Base-by-base conservation (phyloP, 2,113 vertebrate genomes). In the Machaerirhynchus nigripectus region DNA sequence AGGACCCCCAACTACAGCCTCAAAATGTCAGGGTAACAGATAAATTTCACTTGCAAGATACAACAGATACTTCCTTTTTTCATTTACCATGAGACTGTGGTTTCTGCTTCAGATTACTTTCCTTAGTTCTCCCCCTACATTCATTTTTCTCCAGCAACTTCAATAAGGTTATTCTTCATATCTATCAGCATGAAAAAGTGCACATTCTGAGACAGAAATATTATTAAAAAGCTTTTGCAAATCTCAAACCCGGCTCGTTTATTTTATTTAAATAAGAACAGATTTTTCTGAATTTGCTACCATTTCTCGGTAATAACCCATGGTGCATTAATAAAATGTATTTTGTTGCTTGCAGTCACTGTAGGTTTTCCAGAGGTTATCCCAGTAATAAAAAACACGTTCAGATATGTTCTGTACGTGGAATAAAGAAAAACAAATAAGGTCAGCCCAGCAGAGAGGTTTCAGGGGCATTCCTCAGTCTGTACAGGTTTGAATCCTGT, bases 71-170 rank as follows among this genome's bases (percentile, higher is more conserved):
- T 75, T 83, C 44, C n/a, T 46, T 65, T 84, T 85, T 42, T 13
- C 37, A 44, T 2, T 3, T 35, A 49, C 31, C 37, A 52, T 0
- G 2, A 84, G n/a, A 19, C 27, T 84, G 56, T 49, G 64, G 56
- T 67, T 95, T 93, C 68, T 95, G 33, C 73, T 92, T 78, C 55
- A 74, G 13, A 60, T 93, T 91, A 12, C 64, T 93, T 76, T 37
- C 53, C n/a, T 57, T 13, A 47, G 9, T 44, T 89, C 67, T 74
- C 47, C 15, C 55, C 26, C 74, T 60, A 37, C 2, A 0, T 33
- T 79, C 49, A 61, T 94, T 90, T 71, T 79, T 83, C 69, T 87
- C 40, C 68, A 47, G 21, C n/a, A 78, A 11, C 39, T 52, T 95
- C 77, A 39, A 33, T 47, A n/a, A 53, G 42, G 31, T 82, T 71